Evolutionary conservation across 1,140 invertebrate genomes (phyloP), one percentile per base, ranked within the genome.

Genomic region (Antheraea mylitta): DNA sequence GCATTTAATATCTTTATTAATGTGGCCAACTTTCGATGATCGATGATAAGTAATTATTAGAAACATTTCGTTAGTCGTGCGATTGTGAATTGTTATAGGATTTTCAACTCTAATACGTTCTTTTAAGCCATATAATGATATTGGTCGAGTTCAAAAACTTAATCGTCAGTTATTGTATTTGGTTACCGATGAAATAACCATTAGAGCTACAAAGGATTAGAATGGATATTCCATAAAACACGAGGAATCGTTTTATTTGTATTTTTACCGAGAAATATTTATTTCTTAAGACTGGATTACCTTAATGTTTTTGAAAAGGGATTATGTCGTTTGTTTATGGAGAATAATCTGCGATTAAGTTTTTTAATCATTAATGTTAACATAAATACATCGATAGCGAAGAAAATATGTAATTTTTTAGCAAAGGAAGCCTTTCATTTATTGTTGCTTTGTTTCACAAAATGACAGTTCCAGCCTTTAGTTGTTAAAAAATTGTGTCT

Each of bases 1-100:
- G 85, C 85, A 90, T 90, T 90, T 90, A 85, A 92, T 92, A 90
- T 90, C 90, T 92, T 90, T 92, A 91, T 91, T 89, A 90, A 91
- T 91, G 86, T 89, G 83, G 81, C 81, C 81, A 80, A 82, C 81
- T 80, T 85, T 72, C 72, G 87, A 90, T 91, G 89, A 91, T 91
- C 82, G 88, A 90, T 90, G 89, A 91, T 91, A 91, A 89, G 87
- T 91, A 91, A 91, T 91, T 91, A 91, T 91, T 90, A 81, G 87
- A 91, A 90, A 91, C 87, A 91, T 88, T 89, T 89, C 81, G 83
- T 85, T 89, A 83, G 87, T 85, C 82, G 80, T 79, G 83, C 86
- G 86, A 89, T 79, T 80, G 78, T 76, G 48, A 45, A 70, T 48
- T 61, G 42, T 59, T n/a, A 7, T 22, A n/a, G 36, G 13, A 83